phyloP scores from a whole-genome alignment of 2,888 invertebrate species.

The Globia sparganii region DNA sequence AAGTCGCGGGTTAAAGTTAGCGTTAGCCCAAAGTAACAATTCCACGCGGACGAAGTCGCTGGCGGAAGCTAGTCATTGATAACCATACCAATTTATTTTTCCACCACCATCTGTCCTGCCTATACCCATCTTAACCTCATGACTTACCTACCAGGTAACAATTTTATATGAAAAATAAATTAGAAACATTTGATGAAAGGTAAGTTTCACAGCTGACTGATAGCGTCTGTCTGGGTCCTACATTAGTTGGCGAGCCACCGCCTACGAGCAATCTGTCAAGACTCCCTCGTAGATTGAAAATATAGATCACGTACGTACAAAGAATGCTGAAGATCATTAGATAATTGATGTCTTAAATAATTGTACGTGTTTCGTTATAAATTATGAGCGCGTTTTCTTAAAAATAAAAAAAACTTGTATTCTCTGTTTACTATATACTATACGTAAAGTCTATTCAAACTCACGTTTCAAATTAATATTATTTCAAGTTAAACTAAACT shows the following conservation, averaged over 20 bases:
- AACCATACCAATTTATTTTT: background rate
- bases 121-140: background rate
- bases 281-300: background rate
- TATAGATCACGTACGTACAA: background rate
- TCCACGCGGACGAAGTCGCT: too few relatives aligned
- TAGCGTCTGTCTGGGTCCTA: slow-evolving; percentile 4
- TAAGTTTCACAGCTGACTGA: slow-evolving; percentile 12
- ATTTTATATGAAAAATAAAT: slow-evolving; percentile 25
- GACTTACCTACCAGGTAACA: background rate
- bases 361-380: background rate
- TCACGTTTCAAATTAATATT: too few relatives aligned
- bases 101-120: background rate
- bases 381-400: background rate
- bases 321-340: background rate
- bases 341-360: background rate
- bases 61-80: too few relatives aligned
- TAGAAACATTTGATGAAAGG: slow-evolving; percentile 1
- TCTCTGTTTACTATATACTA: too few relatives aligned
- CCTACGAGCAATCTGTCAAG: slow-evolving; percentile 1
- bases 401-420: too few relatives aligned
- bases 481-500: too few relatives aligned
- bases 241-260: slow-evolving; percentile 12
- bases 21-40: too few relatives aligned
- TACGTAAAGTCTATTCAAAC: too few relatives aligned
- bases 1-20: too few relatives aligned